phyloP scores from a whole-genome alignment of 2,888 invertebrate genomes.

The Ctenicera cuprea region DNA sequence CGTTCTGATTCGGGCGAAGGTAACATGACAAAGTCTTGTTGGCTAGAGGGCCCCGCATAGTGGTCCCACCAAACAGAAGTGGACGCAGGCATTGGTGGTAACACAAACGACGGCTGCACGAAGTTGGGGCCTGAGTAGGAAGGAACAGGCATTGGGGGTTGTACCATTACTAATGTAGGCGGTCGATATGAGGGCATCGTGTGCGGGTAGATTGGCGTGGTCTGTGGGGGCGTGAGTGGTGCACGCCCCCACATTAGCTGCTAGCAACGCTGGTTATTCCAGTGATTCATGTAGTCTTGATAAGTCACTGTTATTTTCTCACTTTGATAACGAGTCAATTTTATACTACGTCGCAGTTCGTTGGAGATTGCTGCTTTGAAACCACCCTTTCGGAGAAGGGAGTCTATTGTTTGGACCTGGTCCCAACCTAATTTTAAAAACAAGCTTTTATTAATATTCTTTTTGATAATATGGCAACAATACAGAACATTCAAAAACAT shows the following conservation, averaged over 20 bases:
- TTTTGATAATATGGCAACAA: too few relatives aligned
- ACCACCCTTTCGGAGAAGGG: constrained; percentile 96
- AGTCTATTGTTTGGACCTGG: constrained; percentile 98
- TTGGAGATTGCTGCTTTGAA: constrained; percentile 93
- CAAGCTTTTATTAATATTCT: constrained; percentile 24
- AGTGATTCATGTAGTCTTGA: constrained; percentile 85
- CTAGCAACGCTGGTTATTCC: constrained; percentile 84
- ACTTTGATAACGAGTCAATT: constrained; percentile 96
- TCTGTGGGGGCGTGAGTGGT: constrained; percentile 64
- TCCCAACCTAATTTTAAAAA: constrained; percentile 89
- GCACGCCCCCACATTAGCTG: constrained; percentile 78
- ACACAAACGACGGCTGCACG: constrained; percentile 59
- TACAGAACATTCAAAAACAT: too few relatives aligned
- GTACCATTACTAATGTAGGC: constrained; percentile 68
- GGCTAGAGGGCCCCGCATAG: constrained; percentile 66
- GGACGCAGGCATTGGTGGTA: constrained; percentile 61
- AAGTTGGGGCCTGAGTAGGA: constrained; percentile 60
- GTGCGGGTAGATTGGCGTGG: constrained; percentile 44
- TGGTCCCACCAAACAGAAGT: constrained; percentile 68
- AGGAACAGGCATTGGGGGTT: constrained; percentile 67
- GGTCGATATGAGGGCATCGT: constrained; percentile 55
- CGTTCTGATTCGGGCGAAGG: constrained; percentile 59
- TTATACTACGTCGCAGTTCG: constrained; percentile 91
- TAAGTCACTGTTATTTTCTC: constrained; percentile 95
- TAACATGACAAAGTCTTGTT: constrained; percentile 64